A percentile compares a stretch with the other conserved stretches of the same genome.
These are phyloP conservation scores for Crossocerus cetratus DNA, from an alignment of 2,888 invertebrate genomes.

Conservation along the genomic window DNA sequence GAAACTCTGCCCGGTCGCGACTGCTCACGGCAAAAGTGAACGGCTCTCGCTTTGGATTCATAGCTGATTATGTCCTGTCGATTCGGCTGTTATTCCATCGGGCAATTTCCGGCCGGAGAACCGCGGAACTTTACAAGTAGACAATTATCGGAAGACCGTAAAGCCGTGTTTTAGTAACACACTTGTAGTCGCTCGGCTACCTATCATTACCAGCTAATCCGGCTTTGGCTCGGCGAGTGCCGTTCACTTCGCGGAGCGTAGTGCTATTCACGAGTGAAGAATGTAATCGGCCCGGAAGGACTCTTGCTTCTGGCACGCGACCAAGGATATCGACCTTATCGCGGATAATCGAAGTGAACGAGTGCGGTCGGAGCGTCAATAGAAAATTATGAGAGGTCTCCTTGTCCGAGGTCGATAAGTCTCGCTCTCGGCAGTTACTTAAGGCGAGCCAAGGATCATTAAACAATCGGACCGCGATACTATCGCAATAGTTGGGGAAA, in stretches of 20 bases:
- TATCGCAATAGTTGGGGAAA: background rate
- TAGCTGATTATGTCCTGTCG: background rate
- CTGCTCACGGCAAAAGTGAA: too few species aligned
- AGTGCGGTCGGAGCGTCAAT: background rate
- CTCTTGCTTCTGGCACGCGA: slow-evolving; percentile 37
- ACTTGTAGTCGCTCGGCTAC: background rate
- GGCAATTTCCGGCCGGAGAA: background rate
- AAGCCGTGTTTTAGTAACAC: background rate
- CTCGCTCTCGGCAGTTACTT: background rate
- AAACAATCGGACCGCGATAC: background rate
- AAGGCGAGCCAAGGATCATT: background rate
- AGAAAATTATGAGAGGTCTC: background rate
- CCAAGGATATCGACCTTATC: slow-evolving; percentile 42
- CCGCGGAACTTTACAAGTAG: background rate
- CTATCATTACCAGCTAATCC: background rate
- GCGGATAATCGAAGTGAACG: slow-evolving; percentile 24
- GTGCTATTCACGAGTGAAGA: slow-evolving; percentile 11
- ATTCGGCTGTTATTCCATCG: background rate
- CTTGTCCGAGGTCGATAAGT: background rate
- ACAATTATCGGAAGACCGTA: background rate
- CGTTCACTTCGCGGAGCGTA: slow-evolving; percentile 1
- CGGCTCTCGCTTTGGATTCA: background rate
- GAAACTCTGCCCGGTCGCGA: background rate
- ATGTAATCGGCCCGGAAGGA: slow-evolving; percentile 27
- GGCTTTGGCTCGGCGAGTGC: background rate